These are phyloP conservation scores for Toxostoma redivivum DNA, from an alignment of 2,113 vertebrate genomes.

Conservation along the genomic window DNA sequence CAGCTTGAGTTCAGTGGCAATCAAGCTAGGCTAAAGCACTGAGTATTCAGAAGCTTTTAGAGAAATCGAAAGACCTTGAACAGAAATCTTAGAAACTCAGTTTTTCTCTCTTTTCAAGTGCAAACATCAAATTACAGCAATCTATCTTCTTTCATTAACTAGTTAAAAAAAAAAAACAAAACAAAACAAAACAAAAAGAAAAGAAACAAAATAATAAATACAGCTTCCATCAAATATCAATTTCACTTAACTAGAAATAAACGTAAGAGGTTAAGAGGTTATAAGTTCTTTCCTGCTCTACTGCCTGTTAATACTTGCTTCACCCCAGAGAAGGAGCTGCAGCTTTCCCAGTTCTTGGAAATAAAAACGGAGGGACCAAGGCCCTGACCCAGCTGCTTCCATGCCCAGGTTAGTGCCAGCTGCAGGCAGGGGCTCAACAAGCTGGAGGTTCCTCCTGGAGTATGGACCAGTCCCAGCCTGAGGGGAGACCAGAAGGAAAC, in stretches of 20 bases:
- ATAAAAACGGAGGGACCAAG: not conserved
- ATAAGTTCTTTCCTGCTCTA: not conserved
- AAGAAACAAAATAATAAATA: not conserved
- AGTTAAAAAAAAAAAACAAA: not conserved
- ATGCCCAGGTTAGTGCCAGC: accelerated
- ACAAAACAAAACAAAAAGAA: not conserved
- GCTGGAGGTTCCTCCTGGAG: not conserved
- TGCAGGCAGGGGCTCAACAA: not conserved
- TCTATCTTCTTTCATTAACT: not conserved
- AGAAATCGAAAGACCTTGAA: not conserved
- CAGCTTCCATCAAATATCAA: not conserved
- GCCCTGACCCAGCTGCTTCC: not conserved
- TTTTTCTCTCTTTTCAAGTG: not conserved
- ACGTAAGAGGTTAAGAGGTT: not conserved
- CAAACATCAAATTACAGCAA: not conserved
- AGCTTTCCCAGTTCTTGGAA: not conserved
- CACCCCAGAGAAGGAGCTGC: not conserved
- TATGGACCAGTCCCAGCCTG: not conserved
- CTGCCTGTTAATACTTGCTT: not conserved
- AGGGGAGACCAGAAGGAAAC: not conserved
- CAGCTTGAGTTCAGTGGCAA: not conserved
- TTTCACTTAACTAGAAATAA: not conserved
- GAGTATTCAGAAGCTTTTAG: not conserved
- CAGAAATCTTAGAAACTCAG: not conserved
- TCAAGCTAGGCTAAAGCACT: not conserved